A percentile compares a stretch with the other conserved stretches of the same genome.
These are phyloP conservation scores for Urocitellus parryii DNA, from an alignment of 2,113 vertebrate genomes.

Conservation along the genomic window DNA sequence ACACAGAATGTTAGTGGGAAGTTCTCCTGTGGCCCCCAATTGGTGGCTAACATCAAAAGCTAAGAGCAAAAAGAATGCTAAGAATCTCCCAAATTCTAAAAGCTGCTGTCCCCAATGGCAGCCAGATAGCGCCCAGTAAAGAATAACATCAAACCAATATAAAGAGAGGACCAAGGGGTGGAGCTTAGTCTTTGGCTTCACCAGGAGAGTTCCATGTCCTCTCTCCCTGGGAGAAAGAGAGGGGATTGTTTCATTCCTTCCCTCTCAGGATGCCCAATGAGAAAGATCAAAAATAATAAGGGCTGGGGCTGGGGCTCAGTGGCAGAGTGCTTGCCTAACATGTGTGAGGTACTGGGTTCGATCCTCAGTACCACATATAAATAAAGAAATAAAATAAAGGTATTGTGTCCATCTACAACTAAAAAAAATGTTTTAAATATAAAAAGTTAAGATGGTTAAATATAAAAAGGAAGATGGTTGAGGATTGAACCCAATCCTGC, in stretches of 20 bases:
- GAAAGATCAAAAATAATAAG: neutral
- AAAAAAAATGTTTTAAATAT: no score
- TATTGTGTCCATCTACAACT: no score
- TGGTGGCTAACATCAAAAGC: neutral
- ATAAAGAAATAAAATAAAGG: no score
- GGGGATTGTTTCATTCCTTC: neutral
- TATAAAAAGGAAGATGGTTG: neutral
- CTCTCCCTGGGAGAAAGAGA: neutral
- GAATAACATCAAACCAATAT: neutral
- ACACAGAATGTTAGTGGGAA: constrained; percentile 39
- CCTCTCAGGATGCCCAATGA: neutral
- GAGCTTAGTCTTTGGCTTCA: neutral
- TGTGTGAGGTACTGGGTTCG: no score
- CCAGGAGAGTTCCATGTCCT: neutral
- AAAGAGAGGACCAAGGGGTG: neutral
- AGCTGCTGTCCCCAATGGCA: neutral
- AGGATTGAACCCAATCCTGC: no score
- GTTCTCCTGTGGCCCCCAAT: neutral
- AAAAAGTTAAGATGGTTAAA: neutral
- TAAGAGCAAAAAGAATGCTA: neutral
- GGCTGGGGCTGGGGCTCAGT: no score
- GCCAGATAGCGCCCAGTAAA: neutral
- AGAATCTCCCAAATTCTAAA: neutral
- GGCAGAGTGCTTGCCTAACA: no score
- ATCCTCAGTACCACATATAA: no score